Evolutionary conservation across 1,140 invertebrate species (phyloP), one percentile per base, ranked within the genome.

Genomic region (Dufourea novaeangliae): DNA sequence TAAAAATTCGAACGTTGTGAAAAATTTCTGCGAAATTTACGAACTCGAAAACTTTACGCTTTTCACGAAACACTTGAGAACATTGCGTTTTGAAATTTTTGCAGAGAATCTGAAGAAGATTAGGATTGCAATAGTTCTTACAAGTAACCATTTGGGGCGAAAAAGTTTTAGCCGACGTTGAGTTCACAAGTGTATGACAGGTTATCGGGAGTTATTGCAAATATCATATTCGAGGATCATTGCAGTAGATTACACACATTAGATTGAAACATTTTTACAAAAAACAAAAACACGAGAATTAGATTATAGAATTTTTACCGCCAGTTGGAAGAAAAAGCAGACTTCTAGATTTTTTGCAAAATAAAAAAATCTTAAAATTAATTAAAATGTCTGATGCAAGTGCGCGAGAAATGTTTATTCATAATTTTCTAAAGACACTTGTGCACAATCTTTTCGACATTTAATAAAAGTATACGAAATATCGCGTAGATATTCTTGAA

Each of bases 241-340:
- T 69, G 52, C 66, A 69, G 50, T 17, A 39, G 44, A 59, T 76
- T 39, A 37, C 39, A 39, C 37, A 61, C 59, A 39, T 46, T 76
- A 69, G 39, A 59, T 32, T 14, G 54, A 34, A 76, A 69, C 46
- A 37, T 76, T 76, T 76, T 69, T 76, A 76, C 41, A 20, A 14
- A 46, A 27, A 75, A 46, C 0, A 46, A 39, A 76, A 39, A 4
- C 37, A 34, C 57, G 57, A 50, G n/a, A 37, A 37, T 69, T 76
- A 76, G 73, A 76, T 59, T n/a, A 22, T 76, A 76, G 73, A 69
- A 76, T 76, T 76, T 76, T 59, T 76, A 76, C 73, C 11, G 17
- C 27, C 34, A 50, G 57, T 20, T 39, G 41, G 22, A 46, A 27
- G 57, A n/a, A 37, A 1, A 37, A 61, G 27, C 10, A 14, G 52